Evolutionary conservation across 2,113 vertebrate species (phyloP), one percentile per base, ranked within the genome.

Genomic region (Corapipo altera): DNA sequence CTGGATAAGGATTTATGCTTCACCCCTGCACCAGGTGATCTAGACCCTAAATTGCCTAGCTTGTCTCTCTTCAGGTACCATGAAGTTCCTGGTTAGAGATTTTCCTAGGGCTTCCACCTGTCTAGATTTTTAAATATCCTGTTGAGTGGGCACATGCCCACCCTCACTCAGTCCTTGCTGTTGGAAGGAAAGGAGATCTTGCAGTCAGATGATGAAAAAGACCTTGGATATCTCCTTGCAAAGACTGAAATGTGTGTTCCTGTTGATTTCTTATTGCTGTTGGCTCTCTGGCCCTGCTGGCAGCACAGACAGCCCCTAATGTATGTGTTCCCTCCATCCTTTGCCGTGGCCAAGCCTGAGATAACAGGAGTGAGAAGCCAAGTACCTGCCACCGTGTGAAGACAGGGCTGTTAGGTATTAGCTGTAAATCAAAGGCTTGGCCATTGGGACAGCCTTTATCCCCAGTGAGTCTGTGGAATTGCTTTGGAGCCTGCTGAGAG

Each of bases 341-440:
- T 39, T 80, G 85, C 48, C 0, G 4, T 44, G 74, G 95, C 92
- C 96, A 95, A 89, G 88, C 32, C 79, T 75, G 88, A 93, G 95
- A 95, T 86, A 96, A 94, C 52, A 41, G 33, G 24, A 84, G 57
- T 76, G 79, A 93, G 73, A 65, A 95, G 95, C 94, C 94, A 93
- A 95, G 92, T 94, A 93, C 94, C 96, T 95, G 96, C 95, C 95
- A 93, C 65, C 2, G 0, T 37, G 12, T 12, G 88, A 61, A 89
- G 95, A 39, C 76, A 85, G 80, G 85, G 73, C 67, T 91, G 73
- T 89, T 87, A 91, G 90, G 84, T 79, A 95, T 94, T 91, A 82
- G 85, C 86, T 91, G 65, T 88, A 94, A 96, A 96, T 96, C 95
- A 96, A 94, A 96, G 83, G 73, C 79, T 80, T 94, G 88, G 93